Percentiles rank a stretch among this genome's conserved stretches.
These are phyloP conservation scores for Petaurus breviceps DNA, from an alignment of 2,113 vertebrate genomes.

Conservation along the genomic window DNA sequence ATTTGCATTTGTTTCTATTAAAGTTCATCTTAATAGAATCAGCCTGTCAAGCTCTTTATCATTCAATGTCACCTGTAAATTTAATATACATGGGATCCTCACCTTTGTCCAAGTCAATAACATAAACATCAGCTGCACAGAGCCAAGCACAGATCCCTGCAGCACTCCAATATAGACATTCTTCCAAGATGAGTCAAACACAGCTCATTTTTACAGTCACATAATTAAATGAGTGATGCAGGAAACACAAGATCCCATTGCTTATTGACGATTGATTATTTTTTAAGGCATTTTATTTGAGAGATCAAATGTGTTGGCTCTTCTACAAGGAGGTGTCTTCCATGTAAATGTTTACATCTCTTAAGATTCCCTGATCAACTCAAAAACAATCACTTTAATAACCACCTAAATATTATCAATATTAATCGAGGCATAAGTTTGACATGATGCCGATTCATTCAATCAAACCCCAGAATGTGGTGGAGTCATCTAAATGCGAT, in stretches of 20 bases:
- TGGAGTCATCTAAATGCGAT: neutral
- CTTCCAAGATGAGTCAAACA: neutral
- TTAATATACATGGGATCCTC: neutral
- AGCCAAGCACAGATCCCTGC: neutral
- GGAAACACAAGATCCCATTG: neutral
- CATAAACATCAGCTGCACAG: neutral
- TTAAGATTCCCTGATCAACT: neutral
- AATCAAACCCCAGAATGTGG: neutral
- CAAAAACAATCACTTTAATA: neutral
- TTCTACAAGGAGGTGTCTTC: neutral
- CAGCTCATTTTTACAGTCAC: neutral
- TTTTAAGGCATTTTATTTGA: neutral
- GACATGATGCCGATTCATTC: neutral
- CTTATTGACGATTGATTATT: neutral
- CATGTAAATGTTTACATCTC: neutral
- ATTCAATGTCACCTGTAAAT: neutral
- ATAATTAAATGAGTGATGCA: neutral
- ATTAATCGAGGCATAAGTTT: neutral
- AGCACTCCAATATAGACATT: neutral
- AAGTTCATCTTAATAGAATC: neutral
- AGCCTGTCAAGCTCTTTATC: neutral
- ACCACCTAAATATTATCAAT: neutral
- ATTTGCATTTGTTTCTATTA: neutral
- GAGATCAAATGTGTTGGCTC: neutral
- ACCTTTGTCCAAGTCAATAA: neutral